A percentile compares a stretch with the other conserved stretches of the same genome.
These are phyloP conservation scores for Rhegmatorhina hoffmannsi DNA, from an alignment of 2,113 vertebrate genomes.

Conservation along the genomic window DNA sequence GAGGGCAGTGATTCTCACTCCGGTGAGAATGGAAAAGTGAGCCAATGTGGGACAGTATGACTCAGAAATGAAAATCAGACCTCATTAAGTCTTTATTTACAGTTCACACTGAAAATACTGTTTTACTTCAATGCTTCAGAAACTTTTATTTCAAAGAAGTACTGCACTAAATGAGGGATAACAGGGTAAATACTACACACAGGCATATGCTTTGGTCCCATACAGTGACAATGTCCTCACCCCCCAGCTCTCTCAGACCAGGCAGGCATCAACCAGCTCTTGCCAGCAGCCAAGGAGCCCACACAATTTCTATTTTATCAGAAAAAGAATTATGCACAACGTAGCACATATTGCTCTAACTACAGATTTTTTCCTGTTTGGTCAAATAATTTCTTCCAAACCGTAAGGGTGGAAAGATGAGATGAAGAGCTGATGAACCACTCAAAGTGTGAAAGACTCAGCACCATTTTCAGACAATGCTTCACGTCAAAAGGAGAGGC, in stretches of 20 bases:
- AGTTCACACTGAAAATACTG: not conserved
- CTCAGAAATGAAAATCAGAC: constrained; percentile 41
- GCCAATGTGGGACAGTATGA: constrained; percentile 5
- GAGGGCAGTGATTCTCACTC: not conserved
- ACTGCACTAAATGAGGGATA: not conserved
- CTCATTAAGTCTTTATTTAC: constrained; percentile 48
- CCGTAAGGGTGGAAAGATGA: not conserved
- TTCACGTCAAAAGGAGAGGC: not conserved
- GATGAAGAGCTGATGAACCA: not conserved
- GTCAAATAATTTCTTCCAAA: not conserved
- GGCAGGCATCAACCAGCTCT: not conserved
- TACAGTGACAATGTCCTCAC: not conserved
- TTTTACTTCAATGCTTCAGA: not conserved
- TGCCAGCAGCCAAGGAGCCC: not conserved
- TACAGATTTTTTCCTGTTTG: not conserved
- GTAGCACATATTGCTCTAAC: not conserved
- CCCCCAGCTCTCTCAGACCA: not conserved
- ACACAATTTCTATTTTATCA: not conserved
- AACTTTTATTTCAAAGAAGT: constrained; percentile 1
- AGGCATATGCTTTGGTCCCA: not conserved
- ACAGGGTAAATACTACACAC: not conserved
- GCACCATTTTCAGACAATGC: accelerated
- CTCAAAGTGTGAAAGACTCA: not conserved
- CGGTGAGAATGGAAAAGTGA: constrained; percentile 15
- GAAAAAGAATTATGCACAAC: not conserved